Evolutionary conservation across 2,888 invertebrate species (phyloP).

Genomic region (Cephus pulcher): DNA sequence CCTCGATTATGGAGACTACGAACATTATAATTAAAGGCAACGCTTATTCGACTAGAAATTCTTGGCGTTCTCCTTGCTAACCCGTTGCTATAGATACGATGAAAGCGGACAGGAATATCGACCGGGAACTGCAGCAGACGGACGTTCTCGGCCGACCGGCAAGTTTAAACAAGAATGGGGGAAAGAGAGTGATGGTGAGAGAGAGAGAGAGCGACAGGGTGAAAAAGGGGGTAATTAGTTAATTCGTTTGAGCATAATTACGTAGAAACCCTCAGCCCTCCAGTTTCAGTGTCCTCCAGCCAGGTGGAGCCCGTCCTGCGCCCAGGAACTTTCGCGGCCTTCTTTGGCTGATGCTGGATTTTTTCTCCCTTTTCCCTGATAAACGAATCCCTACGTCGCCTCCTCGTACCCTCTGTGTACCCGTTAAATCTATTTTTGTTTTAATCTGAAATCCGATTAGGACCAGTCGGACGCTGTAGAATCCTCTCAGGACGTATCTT

Average conservation of each 20-base stretch:
- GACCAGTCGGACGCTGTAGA: neutral
- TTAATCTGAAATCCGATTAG: neutral
- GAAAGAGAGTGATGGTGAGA: conserved; percentile 18
- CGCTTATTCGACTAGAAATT: conserved; percentile 47
- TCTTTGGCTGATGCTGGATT: neutral
- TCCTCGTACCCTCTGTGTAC: neutral
- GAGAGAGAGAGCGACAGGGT: conserved; percentile 3
- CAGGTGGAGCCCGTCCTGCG: neutral
- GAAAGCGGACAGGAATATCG: conserved; percentile 54
- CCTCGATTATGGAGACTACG: neutral
- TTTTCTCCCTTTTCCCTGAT: neutral
- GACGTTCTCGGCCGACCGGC: conserved; percentile 39
- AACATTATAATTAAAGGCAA: conserved; percentile 50
- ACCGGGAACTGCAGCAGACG: conserved; percentile 49
- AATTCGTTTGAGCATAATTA: conserved; percentile 47
- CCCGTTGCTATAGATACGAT: conserved; percentile 57
- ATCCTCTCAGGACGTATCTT: neutral
- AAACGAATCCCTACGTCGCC: neutral
- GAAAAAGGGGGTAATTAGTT: conserved; percentile 45
- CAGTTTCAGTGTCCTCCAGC: neutral
- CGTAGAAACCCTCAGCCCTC: conserved; percentile 27
- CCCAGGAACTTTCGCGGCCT: neutral
- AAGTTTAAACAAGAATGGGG: conserved; percentile 34
- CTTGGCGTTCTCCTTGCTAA: conserved; percentile 41
- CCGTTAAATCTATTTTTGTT: neutral